Base-by-base conservation (phyloP, 2,113 vertebrate species). In the Peromyscus leucopus region DNA sequence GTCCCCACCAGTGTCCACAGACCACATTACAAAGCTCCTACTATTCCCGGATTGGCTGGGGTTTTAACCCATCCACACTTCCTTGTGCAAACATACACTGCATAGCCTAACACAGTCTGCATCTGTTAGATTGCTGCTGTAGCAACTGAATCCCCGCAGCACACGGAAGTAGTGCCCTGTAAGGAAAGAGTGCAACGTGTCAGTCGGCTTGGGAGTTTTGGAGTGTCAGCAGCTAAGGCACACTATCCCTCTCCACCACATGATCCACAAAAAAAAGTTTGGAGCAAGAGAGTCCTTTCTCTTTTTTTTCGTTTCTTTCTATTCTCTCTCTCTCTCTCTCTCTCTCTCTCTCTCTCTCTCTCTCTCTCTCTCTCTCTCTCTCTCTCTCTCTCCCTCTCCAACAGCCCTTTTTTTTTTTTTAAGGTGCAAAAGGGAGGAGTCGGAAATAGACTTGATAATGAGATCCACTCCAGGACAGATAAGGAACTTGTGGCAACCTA, bases 131-230 rank as follows among this genome's bases (percentile, higher is more conserved):
- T 33, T 2, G n/a, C 90, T 10, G 48, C 92, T 4, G 36, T 0
- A 42, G 92, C 46, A 21, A 71, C 90, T 19, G 61, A 69, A 61
- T 59, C 83, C 91, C 9, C 0, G 55, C 59, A 83, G 86, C 84
- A 97, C 96, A 42, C 97, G 98, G 98, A 98, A 98, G 97, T 96
- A 10, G 61, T 2, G 83, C 51, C 94, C 92, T 0, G 71, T 16
- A 65, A 71, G 15, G 61, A 76, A 69, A 91, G 59, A 67, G 69
- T 96, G 98, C 98, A 89, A 98, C 98, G 98, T 98, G 98, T 98
- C 98, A 97, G 74, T 26, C 13, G 15, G 91, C 90, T 19, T 36
- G 63, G 71, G 91, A 96, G 96, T 95, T 90, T 46, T 39, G 90
- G n/a, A 86, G 72, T 59, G 48, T 36, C 59, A 63, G 83, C 59